These are phyloP conservation scores for Crocidura indochinensis DNA, from an alignment of 2,797 vertebrate genomes.

Conservation along the genomic window DNA sequence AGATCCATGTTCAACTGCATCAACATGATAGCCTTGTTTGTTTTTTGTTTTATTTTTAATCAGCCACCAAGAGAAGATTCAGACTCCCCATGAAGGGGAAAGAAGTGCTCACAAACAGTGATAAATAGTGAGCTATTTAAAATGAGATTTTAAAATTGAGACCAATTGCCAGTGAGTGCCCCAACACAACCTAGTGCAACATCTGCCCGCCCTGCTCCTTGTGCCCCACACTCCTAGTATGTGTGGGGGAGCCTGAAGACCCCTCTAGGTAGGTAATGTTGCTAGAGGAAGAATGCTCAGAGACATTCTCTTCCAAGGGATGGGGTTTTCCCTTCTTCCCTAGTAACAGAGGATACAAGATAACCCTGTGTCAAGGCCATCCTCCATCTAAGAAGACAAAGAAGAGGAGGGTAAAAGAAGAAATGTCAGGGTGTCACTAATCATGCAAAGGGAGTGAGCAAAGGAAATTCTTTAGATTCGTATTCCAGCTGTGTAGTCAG, in stretches of 20 bases:
- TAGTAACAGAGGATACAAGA: constrained; percentile 62
- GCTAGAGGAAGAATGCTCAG: neutral
- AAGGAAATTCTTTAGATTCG: constrained; percentile 8
- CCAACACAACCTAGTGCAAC: too few species aligned
- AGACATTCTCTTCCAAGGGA: neutral
- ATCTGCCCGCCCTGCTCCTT: too few species aligned
- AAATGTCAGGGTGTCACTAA: neutral
- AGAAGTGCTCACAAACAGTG: neutral
- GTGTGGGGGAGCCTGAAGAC: too few species aligned
- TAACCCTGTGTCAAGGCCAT: neutral
- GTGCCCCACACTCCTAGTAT: too few species aligned
- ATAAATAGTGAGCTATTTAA: neutral
- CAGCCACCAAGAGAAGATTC: neutral
- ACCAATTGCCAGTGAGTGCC: too few species aligned
- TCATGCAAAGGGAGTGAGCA: constrained; percentile 11
- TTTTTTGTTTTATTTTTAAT: neutral
- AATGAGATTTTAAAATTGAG: too few species aligned
- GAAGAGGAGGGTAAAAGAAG: neutral
- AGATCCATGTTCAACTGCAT: too few species aligned
- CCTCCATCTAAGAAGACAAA: constrained; percentile 42
- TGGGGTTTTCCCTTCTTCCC: constrained; percentile 49
- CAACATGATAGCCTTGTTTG: neutral
- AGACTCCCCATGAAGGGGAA: neutral
- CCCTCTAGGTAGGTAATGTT: too few species aligned
- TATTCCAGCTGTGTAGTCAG: neutral